Conservation (phyloP, 1,140 invertebrate genomes). For the Megathymus violae region DNA sequence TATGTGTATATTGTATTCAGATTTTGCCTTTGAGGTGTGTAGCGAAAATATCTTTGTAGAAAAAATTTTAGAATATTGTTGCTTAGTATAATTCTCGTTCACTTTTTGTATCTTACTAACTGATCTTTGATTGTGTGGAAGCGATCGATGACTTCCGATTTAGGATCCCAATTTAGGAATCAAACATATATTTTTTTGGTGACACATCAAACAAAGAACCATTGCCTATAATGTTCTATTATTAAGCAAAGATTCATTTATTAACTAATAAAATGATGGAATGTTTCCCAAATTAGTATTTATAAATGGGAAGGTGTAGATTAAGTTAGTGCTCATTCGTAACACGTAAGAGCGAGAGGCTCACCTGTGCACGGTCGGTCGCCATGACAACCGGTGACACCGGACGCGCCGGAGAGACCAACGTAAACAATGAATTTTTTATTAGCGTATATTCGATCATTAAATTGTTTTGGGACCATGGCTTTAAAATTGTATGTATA, state of each 20-base stretch:
- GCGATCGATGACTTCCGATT: neutral
- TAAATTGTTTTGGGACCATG: constrained; percentile 62
- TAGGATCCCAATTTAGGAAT: no score
- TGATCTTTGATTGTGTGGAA: neutral
- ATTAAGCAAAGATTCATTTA: no score
- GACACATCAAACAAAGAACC: no score
- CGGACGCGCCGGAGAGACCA: constrained; percentile 32
- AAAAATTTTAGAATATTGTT: neutral
- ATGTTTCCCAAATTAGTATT: neutral
- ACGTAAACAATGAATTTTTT: constrained; percentile 48
- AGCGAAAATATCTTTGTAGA: neutral
- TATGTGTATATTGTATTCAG: neutral
- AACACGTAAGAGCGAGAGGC: neutral
- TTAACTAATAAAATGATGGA: no score
- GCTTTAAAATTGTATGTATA: constrained; percentile 43
- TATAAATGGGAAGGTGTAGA: neutral
- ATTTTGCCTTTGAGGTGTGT: neutral
- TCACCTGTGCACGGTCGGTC: neutral
- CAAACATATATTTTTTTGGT: neutral
- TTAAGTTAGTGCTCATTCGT: neutral
- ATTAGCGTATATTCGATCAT: constrained; percentile 31
- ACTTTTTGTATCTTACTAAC: neutral
- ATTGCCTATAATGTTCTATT: no score
- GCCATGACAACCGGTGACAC: neutral
- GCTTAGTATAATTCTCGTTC: neutral